Conservation (phyloP, 2,113 vertebrate species). For the Verasper variegatus region DNA sequence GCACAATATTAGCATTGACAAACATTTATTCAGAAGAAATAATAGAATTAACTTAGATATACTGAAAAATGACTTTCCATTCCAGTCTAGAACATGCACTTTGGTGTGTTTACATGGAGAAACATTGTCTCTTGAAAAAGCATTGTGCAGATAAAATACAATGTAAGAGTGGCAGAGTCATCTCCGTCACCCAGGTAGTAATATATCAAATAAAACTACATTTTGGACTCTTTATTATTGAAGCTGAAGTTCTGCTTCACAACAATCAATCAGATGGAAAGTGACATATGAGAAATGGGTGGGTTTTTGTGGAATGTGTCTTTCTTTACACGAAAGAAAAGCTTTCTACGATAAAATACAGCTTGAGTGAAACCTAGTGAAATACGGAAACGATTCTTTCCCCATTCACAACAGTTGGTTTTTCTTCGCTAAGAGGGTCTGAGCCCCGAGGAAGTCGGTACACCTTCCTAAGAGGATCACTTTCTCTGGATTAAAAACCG, state of each 20-base stretch:
- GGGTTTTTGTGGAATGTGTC: constrained; percentile 61
- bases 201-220: constrained; percentile 21
- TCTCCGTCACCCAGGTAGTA: constrained; percentile 7
- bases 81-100: constrained; percentile 45
- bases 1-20: not conserved
- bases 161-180: constrained; percentile 14
- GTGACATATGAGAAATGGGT: not conserved
- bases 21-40: constrained; percentile 56
- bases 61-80: constrained; percentile 30
- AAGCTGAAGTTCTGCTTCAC: constrained; percentile 19
- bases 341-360: constrained; percentile 35
- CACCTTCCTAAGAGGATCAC: constrained; percentile 65
- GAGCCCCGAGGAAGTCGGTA: constrained; percentile 54
- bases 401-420: constrained; percentile 32
- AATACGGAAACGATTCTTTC: constrained; percentile 3
- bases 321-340: constrained; percentile 28
- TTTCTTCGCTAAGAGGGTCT: constrained; percentile 59
- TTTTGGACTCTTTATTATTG: constrained; percentile 19
- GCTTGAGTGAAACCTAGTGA: constrained; percentile 5
- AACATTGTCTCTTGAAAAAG: constrained; percentile 29
- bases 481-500: constrained; percentile 66
- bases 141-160: constrained; percentile 27
- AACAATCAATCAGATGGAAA: constrained; percentile 10
- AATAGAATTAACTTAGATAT: constrained; percentile 7
- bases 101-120: constrained; percentile 48